Evolutionary conservation across 1,140 invertebrate species (phyloP).

Genomic region (Trichonephila clavipes): DNA sequence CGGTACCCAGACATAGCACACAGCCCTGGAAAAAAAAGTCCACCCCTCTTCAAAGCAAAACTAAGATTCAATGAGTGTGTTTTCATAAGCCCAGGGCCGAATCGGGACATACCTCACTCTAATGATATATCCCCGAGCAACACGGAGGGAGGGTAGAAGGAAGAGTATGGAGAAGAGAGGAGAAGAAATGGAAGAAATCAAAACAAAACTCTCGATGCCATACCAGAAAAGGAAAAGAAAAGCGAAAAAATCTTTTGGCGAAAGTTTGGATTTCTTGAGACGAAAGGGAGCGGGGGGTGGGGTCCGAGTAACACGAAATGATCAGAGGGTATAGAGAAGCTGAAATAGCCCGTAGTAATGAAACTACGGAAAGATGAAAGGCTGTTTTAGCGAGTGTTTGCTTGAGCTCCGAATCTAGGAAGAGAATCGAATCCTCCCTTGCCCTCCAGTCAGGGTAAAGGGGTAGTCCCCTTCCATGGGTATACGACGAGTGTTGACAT

Average conservation of each 20-base stretch:
- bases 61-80: constrained; percentile 59
- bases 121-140: constrained; percentile 68
- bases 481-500: constrained; percentile 67
- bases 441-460: constrained; percentile 12
- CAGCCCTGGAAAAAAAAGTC: not conserved
- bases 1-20: not conserved
- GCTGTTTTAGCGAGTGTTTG: constrained; percentile 68
- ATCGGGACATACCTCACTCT: constrained; percentile 65
- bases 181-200: constrained; percentile 62
- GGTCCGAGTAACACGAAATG: constrained; percentile 37
- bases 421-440: constrained; percentile 24
- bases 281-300: not conserved
- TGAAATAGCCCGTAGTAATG: constrained; percentile 72
- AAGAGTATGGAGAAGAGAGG: not conserved
- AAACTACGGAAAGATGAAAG: constrained; percentile 71
- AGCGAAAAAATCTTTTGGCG: constrained; percentile 46
- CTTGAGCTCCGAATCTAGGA: constrained; percentile 9
- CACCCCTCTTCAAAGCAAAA: not conserved
- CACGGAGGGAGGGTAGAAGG: not conserved
- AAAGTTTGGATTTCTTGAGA: constrained; percentile 67
- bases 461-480: constrained; percentile 12
- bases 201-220: constrained; percentile 56
- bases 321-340: constrained; percentile 56
- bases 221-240: constrained; percentile 21
- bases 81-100: constrained; percentile 47